Evolutionary conservation across 1,140 invertebrate species (phyloP).

Genomic region (Macrotrachela quadricornifera): DNA sequence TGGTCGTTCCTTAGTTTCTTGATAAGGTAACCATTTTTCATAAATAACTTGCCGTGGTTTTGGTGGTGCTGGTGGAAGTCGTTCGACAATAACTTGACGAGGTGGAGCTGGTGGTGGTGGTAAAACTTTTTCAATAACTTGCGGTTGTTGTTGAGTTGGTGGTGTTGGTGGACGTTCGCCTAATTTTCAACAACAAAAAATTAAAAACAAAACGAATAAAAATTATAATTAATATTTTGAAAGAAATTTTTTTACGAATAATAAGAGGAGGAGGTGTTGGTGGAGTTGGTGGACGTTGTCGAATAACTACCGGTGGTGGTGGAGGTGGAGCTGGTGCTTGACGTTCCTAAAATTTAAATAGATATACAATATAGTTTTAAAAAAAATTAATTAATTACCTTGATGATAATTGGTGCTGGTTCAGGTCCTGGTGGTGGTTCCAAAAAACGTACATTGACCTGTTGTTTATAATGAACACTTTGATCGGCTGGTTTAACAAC

Average conservation of each 20-base stretch:
- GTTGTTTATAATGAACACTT: conserved; percentile 8
- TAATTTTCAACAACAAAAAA: too few relatives aligned
- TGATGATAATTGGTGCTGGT: conserved; percentile 7
- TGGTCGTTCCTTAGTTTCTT: neutral
- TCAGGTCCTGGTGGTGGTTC: conserved; percentile 4
- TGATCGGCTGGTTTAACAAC: conserved; percentile 2
- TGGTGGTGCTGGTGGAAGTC: conserved; percentile 3
- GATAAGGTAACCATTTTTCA: conserved; percentile 9
- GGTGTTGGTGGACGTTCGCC: too few relatives aligned
- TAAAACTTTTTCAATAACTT: neutral
- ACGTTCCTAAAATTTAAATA: neutral
- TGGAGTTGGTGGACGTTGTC: conserved; percentile 7
- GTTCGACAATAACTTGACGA: conserved; percentile 7
- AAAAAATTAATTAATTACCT: neutral
- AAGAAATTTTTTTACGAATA: neutral
- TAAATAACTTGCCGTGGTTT: conserved; percentile 7
- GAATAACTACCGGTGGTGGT: conserved; percentile 3
- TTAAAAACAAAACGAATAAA: too few relatives aligned
- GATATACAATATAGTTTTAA: neutral
- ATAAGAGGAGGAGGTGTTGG: conserved; percentile 5
- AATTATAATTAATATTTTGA: too few relatives aligned
- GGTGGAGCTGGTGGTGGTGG: conserved; percentile 2
- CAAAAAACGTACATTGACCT: conserved; percentile 5
- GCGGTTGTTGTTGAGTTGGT: too few relatives aligned
- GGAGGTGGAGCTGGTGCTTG: conserved; percentile 4